Evolutionary conservation across 2,888 invertebrate species (phyloP).

Genomic region (Allophyes oxyacanthae): DNA sequence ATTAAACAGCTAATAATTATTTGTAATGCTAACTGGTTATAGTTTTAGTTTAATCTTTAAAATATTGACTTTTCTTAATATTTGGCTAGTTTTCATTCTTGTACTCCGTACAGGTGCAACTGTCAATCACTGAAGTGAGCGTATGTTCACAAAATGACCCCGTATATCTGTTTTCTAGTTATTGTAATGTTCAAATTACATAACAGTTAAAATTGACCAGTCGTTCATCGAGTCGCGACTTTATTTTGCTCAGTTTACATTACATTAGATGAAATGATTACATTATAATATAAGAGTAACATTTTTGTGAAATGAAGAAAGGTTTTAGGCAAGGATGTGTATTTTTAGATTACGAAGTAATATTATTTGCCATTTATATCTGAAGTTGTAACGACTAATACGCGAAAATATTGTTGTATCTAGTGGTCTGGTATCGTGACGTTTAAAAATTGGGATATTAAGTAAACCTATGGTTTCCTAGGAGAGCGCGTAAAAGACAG

Average conservation of each 20-base stretch:
- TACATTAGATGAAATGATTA: constrained; percentile 21
- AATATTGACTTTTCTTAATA: too few species aligned
- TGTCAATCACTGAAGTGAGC: too few species aligned
- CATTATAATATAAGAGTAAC: constrained; percentile 31
- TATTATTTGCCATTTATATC: constrained; percentile 47
- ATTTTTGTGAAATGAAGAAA: constrained; percentile 1
- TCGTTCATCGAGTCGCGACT: constrained; percentile 27
- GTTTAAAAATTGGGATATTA: neutral
- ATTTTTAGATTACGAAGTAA: constrained; percentile 27
- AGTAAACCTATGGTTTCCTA: neutral
- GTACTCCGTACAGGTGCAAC: too few species aligned
- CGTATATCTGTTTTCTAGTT: too few species aligned
- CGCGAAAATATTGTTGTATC: constrained; percentile 23
- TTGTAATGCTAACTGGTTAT: too few species aligned
- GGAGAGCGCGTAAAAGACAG: too few species aligned
- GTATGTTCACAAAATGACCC: too few species aligned
- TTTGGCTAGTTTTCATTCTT: too few species aligned
- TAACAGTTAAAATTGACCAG: constrained; percentile 13
- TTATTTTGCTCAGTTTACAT: constrained; percentile 49
- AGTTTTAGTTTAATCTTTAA: too few species aligned
- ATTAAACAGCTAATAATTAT: too few species aligned
- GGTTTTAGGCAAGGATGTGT: constrained; percentile 22
- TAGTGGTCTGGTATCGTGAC: neutral
- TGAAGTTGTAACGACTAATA: constrained; percentile 30
- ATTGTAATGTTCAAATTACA: constrained; percentile 11